Evolutionary conservation across 2,113 vertebrate genomes (phyloP).

Genomic region (Podarcis raffonei): DNA sequence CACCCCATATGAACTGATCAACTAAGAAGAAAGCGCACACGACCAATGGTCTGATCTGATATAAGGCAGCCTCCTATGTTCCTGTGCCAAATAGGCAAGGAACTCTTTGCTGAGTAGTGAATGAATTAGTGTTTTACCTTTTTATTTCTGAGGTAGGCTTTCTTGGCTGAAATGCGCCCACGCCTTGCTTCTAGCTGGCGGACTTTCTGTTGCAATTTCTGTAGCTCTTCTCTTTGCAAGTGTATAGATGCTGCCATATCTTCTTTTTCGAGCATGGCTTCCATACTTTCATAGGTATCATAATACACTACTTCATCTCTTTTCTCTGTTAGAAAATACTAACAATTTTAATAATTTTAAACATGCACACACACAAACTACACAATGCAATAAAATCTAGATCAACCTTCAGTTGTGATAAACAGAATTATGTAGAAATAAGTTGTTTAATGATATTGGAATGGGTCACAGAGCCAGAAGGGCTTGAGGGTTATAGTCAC

Average conservation of each 20-base stretch:
- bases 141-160: slow-evolving; percentile 99
- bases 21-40: too few relatives aligned
- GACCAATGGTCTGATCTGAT: too few relatives aligned
- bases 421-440: background rate
- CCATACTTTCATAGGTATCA: slow-evolving; percentile 94
- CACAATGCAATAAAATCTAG: background rate
- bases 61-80: too few relatives aligned
- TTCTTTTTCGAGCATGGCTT: slow-evolving; percentile 91
- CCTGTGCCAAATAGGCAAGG: too few relatives aligned
- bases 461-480: background rate
- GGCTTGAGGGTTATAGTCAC: background rate
- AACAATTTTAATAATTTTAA: slow-evolving; percentile 32
- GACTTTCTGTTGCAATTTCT: slow-evolving; percentile 88
- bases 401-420: background rate
- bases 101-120: background rate
- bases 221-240: slow-evolving; percentile 85
- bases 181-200: slow-evolving; percentile 93
- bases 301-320: slow-evolving; percentile 97
- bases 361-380: background rate
- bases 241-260: slow-evolving; percentile 74
- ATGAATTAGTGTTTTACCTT: slow-evolving; percentile 77
- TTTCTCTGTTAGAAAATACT: slow-evolving; percentile 75
- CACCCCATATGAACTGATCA: too few relatives aligned
- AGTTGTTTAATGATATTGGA: background rate
- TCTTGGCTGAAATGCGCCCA: slow-evolving; percentile 96